Conservation (phyloP, 1,140 invertebrate species). For the Leptestheria dahalacensis region DNA sequence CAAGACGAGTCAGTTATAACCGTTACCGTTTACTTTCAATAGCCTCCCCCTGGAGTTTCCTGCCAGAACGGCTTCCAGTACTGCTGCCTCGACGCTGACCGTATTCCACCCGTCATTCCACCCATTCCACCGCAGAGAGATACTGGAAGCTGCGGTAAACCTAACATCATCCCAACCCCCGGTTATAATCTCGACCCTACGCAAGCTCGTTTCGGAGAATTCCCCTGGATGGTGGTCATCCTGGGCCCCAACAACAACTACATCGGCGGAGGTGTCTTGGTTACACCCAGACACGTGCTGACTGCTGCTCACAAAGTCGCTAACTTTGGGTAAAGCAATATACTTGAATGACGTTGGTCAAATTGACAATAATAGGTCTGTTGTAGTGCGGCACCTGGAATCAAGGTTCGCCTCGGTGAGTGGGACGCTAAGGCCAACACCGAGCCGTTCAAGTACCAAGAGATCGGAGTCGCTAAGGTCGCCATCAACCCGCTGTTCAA, state of each 20-base stretch:
- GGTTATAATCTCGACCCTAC: slow-evolving; percentile 16
- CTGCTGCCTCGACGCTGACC: slow-evolving; percentile 4
- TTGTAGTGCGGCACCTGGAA: slow-evolving; percentile 23
- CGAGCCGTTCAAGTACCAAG: slow-evolving; percentile 43
- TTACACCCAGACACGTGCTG: slow-evolving; percentile 42
- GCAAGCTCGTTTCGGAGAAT: slow-evolving; percentile 26
- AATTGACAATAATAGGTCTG: no score
- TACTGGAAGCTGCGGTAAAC: slow-evolving; percentile 3
- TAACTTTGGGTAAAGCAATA: slow-evolving; percentile 30
- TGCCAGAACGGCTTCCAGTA: slow-evolving; percentile 11
- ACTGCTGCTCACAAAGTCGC: slow-evolving; percentile 51
- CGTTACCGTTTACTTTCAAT: no score
- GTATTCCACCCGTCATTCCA: neutral
- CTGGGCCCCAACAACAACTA: slow-evolving; percentile 36
- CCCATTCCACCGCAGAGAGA: neutral
- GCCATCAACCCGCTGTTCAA: slow-evolving; percentile 48
- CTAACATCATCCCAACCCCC: slow-evolving; percentile 11
- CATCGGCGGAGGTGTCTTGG: slow-evolving; percentile 48
- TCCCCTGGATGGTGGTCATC: slow-evolving; percentile 33
- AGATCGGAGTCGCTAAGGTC: slow-evolving; percentile 37
- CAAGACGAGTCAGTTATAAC: no score
- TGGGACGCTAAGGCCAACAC: slow-evolving; percentile 42
- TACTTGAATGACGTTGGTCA: neutral
- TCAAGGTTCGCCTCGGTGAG: slow-evolving; percentile 50
- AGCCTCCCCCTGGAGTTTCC: slow-evolving; percentile 1